Percentiles rank a stretch among this genome's conserved stretches.
Conservation (phyloP, 2,797 vertebrate species). For the Pangasius krempfi region DNA sequence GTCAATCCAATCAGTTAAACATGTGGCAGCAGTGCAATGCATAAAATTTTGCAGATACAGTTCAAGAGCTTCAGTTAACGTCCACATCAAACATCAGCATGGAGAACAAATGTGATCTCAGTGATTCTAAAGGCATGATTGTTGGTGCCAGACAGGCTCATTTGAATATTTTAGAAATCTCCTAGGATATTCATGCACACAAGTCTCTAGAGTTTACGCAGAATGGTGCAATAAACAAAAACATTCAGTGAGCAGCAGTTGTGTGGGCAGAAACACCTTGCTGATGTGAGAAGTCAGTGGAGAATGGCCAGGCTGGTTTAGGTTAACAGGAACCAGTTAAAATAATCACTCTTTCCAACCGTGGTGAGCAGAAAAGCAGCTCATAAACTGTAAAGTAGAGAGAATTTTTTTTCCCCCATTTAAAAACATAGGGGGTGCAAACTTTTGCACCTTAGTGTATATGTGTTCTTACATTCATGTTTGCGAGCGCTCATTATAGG, state of each 20-base stretch:
- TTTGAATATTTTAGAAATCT: not conserved
- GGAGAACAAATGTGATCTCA: not conserved
- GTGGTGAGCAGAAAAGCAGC: not conserved
- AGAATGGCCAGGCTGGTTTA: not conserved
- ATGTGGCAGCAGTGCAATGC: not conserved
- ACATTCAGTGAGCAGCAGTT: not conserved
- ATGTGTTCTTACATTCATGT: not conserved
- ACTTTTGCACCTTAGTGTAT: not conserved
- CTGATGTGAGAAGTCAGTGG: not conserved
- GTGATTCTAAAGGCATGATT: not conserved
- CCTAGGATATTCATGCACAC: not conserved
- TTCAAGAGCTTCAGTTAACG: not conserved
- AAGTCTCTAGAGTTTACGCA: not conserved
- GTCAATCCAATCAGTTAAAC: not conserved
- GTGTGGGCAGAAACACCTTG: not conserved
- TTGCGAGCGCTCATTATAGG: not conserved
- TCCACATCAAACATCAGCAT: conserved; percentile 3
- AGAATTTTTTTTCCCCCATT: not conserved
- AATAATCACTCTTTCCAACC: not conserved
- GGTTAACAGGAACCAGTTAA: not conserved
- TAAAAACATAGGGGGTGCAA: not conserved
- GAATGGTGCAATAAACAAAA: not conserved
- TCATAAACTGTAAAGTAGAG: not conserved
- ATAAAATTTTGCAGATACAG: not conserved
- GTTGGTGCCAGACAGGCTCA: not conserved